Evolutionary conservation across 2,797 vertebrate genomes (phyloP), one percentile per base, ranked within the genome.

Genomic region (Gastrophryne carolinensis): DNA sequence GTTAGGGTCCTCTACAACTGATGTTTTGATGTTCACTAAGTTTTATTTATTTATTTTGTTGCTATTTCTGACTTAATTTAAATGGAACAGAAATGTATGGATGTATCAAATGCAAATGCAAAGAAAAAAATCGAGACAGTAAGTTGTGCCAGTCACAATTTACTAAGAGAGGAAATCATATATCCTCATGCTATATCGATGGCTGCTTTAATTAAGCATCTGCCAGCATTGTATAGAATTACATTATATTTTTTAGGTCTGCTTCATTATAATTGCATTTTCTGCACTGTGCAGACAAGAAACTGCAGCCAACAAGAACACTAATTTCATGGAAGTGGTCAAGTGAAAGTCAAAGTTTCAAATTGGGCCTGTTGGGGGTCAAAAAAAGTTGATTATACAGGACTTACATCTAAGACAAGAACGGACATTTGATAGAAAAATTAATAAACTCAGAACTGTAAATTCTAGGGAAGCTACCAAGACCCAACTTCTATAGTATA

Each of bases 51-150:
- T n/a, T n/a, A n/a, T n/a, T n/a, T n/a, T n/a, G n/a, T n/a, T n/a
- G n/a, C n/a, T n/a, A n/a, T 85, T 83, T 84, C 82, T 83, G 39
- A 81, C 80, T 85, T 85, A 83, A 77, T 84, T 82, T 80, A 76
- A 84, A 89, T 86, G 84, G 85, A 89, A 87, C 83, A 81, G 80
- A 85, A 87, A 83, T 79, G 80, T 80, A 82, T 81, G 67, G 72
- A 80, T 75, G 49, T 72, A 78, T 84, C 83, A 87, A 86, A 73
- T 79, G 10, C 50, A 82, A 83, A 71, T 79, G 71, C 63, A 87
- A 86, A 90, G 79, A 56, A 83, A 47, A 81, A 83, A 84, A 80
- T 41, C 44, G 78, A 68, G 57, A 72, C 61, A 80, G 86, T 83
- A 85, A 87, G 86, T 85, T 65, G 82, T 81, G 79, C 37, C 64